These are phyloP conservation scores for Muntiacus muntjak DNA, from an alignment of 2,113 vertebrate species.

Conservation along the genomic window DNA sequence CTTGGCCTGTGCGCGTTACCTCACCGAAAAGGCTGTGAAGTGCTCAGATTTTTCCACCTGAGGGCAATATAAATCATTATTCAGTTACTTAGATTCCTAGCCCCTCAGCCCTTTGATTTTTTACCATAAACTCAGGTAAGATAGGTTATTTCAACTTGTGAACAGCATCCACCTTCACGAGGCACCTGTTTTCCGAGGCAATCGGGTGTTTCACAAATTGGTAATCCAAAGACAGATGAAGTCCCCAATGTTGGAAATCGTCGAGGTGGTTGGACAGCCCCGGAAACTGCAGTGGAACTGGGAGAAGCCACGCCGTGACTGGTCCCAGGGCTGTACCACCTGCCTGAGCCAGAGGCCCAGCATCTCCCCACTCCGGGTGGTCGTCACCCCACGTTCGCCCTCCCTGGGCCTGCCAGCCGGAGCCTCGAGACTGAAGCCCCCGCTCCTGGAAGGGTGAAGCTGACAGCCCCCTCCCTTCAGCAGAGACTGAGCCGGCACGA, in stretches of 20 bases:
- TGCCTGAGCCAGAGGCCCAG: rapidly evolving
- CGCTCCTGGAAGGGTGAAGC: not conserved
- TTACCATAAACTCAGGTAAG: not conserved
- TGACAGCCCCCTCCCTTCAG: not conserved
- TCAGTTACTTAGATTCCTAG: not conserved
- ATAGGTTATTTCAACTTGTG: not conserved
- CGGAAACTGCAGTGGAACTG: rapidly evolving
- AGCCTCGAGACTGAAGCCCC: not conserved
- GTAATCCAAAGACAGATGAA: too few relatives aligned
- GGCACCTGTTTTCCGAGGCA: not conserved
- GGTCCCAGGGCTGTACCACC: not conserved
- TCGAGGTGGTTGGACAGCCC: not conserved
- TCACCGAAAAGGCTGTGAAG: not conserved
- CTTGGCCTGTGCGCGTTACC: not conserved
- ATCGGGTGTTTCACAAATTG: not conserved
- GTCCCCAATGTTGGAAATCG: not conserved
- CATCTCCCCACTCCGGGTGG: rapidly evolving
- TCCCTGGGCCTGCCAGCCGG: rapidly evolving
- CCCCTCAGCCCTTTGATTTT: not conserved
- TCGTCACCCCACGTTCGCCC: rapidly evolving
- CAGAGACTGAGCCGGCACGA: not conserved
- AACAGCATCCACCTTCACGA: not conserved
- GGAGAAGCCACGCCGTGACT: not conserved
- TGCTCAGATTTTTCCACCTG: not conserved
- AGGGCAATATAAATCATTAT: not conserved